Evolutionary conservation across 2,888 invertebrate genomes (phyloP), one percentile per base, ranked within the genome.

Genomic region (Coelogynopora nodosa): DNA sequence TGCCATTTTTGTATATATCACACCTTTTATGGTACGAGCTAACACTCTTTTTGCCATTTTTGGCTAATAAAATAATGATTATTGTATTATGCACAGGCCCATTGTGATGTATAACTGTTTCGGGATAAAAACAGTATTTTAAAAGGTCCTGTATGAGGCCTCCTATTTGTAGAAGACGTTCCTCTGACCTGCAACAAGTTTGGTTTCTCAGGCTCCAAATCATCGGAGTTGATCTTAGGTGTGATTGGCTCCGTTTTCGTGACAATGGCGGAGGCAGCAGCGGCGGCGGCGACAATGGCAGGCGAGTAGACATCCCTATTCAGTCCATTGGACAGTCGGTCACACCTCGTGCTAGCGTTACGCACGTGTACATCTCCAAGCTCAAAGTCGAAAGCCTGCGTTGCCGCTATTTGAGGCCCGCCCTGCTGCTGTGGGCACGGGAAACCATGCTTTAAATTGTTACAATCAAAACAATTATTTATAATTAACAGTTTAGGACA

Each of bases 291-390:
- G n/a, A n/a, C n/a, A n/a, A n/a, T n/a, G n/a, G n/a, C n/a, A n/a
- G n/a, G n/a, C 10, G 49, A 49, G 18, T 5, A 13, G 49, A 49
- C 18, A 5, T 49, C 18, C 5, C 18, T 74, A 26, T 5, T 5
- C 74, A 74, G 2, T 74, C 74, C 74, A 74, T 74, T 74, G 27
- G 74, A 74, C 10, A 74, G 74, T 5, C 74, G 74, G 74, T 74
- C 74, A 74, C 74, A 74, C 23, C 74, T 74, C 27, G 74, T 74
- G 74, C 74, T 74, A 5, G 74, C 74, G 5, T 10, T 26, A 26
- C 74, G 74, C 18, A 74, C 74, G 23, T 74, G 74, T 5, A 23
- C 27, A 23, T 74, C 74, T 2, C 74, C 74, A 13, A 74, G 74
- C 27, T 74, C 74, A 26, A 74, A 74, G 23, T 74, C 74, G 74